phyloP scores from a whole-genome alignment of 2,888 invertebrate genomes.

The Melikaiella ostensackeni region DNA sequence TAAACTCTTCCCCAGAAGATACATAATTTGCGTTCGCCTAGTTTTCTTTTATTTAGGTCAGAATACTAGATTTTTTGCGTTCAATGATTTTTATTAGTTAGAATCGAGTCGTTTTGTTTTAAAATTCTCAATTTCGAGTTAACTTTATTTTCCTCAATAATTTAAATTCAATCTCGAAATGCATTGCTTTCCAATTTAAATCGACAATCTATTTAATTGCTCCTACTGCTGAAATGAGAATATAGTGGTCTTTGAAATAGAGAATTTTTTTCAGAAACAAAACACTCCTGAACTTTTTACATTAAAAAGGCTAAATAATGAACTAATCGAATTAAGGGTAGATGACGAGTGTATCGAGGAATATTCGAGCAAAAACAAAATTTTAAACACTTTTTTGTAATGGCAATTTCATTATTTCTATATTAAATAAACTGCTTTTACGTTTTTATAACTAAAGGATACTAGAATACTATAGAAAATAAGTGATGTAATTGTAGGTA shows the following conservation, averaged over 20 bases:
- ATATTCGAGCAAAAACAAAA: no score
- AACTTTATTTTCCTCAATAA: conserved; percentile 4
- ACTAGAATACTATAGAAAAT: not conserved
- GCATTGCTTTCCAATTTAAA: conserved; percentile 23
- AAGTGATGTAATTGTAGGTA: not conserved
- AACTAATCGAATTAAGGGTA: not conserved
- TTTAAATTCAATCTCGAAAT: conserved; percentile 1
- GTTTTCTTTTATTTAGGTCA: no score
- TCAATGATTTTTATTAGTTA: not conserved
- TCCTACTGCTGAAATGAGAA: not conserved
- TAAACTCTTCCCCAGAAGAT: no score
- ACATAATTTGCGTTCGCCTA: no score
- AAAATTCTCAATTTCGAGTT: not conserved
- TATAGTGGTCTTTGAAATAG: conserved; percentile 1
- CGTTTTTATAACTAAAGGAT: not conserved
- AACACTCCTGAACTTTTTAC: not conserved
- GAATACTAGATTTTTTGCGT: not conserved
- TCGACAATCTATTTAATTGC: conserved; percentile 30
- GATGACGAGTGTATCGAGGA: not conserved
- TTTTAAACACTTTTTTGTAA: no score
- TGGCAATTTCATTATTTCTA: no score
- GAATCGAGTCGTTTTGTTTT: not conserved
- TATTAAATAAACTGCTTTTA: not conserved
- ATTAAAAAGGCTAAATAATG: not conserved
- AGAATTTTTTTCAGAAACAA: not conserved